Base-by-base conservation (phyloP, 2,888 invertebrate species). In the Cloeon dipterum region DNA sequence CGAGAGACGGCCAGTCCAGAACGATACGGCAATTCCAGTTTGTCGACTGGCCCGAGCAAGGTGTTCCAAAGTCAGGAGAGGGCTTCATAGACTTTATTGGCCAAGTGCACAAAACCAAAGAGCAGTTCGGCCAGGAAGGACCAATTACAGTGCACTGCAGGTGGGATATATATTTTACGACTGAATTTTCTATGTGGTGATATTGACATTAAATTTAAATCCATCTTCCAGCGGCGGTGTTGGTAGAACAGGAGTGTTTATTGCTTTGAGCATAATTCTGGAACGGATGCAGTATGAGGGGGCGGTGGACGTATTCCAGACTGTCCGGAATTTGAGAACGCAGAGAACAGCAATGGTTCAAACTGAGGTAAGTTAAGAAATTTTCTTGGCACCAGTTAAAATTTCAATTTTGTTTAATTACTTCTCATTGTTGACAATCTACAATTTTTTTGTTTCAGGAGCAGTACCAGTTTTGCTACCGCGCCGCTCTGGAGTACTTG, bases 271-370 rank as follows among this genome's bases (percentile, higher is more conserved):
- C 56, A 93, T 96, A 53, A 91, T 98, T 38, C 62, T 99, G 54
- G 98, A 99, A 58, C 71, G 96, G 45, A 94, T 99, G 89, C 88
- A 94, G 58, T 93, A 91, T 56, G 98, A 99, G 57, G 93, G 93
- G 16, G 91, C 94, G 5, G 83, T 98, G 11, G 98, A 99, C 63
- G 83, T 98, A 52, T 99, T 96, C 75, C 96, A 96, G 62, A 94
- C 94, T 0, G 94, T 94, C 43, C 79, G 96, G 62, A 89, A 94
- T 59, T 66, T 99, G 49, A 75, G 98, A 54, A 94, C 96, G 44
- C 96, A 98, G 60, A 71, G 98, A 49, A 93, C 94, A 42, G 93
- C 93, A 47, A 98, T 99, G 96, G 94, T 99, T 49, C 96, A 98
- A 62, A 94, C 96, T 46, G 94, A 94, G 79, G 94, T 91, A 58